Evolutionary conservation across 2,113 vertebrate genomes (phyloP), one percentile per base, ranked within the genome.

Genomic region (Tachysurus fulvidraco): DNA sequence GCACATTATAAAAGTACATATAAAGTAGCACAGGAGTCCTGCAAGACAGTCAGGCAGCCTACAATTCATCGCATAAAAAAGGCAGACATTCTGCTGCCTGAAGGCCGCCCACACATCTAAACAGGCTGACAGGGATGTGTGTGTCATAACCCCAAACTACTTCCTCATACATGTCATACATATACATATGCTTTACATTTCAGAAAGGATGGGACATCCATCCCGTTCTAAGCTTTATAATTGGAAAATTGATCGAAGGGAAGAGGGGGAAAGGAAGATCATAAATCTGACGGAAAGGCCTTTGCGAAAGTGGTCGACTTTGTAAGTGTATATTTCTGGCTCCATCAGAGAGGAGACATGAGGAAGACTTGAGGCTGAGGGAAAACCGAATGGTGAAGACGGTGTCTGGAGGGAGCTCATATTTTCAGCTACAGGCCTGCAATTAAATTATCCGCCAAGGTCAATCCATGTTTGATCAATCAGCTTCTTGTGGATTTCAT

Each of bases 371-470:
- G 44, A 69, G 80, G 73, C 14, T 80, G 28, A 76, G 57, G 64
- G 12, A 71, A 54, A 81, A 64, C 60, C 82, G 50, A 74, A 54
- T 73, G 60, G 87, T 73, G 74, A 81, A 65, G 54, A 74, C 11
- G 46, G 78, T 85, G 83, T 71, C 69, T 76, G 28, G 21, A 41
- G 83, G 54, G 64, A 86, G 79, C 82, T 84, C 86, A 88, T 88
- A 77, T 87, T 87, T 83, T 83, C 69, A 87, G 69, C 57, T 84
- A 83, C 81, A 80, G 79, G 54, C 69, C 36, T 59, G 36, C 73
- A 90, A 90, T 88, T 90, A 81, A 88, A 90, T 84, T 83, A 88
- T 59, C 87, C 84, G 81, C 77, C 82, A 84, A 86, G 84, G 87
- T 84, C 82, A 81, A 88, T 88, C 84, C 65, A 88, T 82, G 65